Evolutionary conservation across 2,113 vertebrate species (phyloP).

Genomic region (Colius striatus): DNA sequence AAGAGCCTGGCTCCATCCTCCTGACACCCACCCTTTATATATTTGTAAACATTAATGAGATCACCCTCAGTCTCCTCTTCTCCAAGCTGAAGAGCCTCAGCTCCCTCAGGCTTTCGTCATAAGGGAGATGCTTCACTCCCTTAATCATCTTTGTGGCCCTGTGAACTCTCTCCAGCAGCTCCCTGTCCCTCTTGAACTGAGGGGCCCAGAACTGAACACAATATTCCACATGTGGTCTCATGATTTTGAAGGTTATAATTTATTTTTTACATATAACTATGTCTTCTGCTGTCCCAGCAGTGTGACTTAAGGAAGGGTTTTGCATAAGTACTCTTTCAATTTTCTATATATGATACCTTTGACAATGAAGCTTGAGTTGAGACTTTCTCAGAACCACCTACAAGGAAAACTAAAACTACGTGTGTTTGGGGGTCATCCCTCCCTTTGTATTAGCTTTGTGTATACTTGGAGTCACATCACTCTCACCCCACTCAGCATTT

Average conservation of each 20-base stretch:
- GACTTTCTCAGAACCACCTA: not conserved
- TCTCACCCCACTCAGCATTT: not conserved
- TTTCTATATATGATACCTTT: not conserved
- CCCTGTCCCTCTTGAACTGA: no score
- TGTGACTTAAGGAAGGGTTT: not conserved
- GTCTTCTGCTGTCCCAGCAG: not conserved
- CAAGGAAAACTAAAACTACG: not conserved
- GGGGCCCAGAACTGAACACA: no score
- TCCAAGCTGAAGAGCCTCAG: no score
- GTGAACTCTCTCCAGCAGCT: no score
- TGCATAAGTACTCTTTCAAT: not conserved
- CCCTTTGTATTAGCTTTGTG: not conserved
- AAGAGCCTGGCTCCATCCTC: no score
- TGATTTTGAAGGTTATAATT: not conserved
- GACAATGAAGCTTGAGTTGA: not conserved
- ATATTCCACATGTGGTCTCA: no score
- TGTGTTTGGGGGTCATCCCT: accelerated
- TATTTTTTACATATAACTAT: not conserved
- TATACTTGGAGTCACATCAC: not conserved
- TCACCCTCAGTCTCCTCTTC: no score
- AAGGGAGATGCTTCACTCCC: no score
- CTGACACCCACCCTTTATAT: no score
- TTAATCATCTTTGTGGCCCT: no score
- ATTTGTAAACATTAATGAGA: no score
- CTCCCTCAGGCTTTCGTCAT: no score